Evolutionary conservation across 2,888 invertebrate species (phyloP).

Genomic region (Caenorhabditis uteleia): DNA sequence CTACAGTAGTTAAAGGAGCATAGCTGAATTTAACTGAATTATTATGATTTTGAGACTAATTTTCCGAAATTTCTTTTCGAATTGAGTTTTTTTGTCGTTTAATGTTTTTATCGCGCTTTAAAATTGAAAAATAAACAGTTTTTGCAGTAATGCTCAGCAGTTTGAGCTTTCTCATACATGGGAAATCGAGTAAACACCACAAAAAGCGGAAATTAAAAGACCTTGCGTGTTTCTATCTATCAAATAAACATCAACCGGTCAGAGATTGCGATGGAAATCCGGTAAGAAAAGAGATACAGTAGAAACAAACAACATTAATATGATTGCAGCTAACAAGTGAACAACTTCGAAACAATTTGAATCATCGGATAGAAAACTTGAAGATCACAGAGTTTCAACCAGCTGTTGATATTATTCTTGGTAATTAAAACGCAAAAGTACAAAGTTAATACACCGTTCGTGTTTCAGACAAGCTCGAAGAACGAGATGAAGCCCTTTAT

Average conservation of each 20-base stretch:
- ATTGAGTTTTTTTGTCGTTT: not conserved
- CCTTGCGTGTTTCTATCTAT: constrained; percentile 14
- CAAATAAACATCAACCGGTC: constrained; percentile 27
- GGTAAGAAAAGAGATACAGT: constrained; percentile 2
- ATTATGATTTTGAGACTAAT: too few species aligned
- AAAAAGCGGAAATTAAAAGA: constrained; percentile 9
- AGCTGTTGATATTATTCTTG: constrained; percentile 7
- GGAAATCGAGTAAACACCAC: constrained; percentile 5
- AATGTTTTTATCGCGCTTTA: not conserved
- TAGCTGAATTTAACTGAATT: too few species aligned
- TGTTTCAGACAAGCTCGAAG: constrained; percentile 12
- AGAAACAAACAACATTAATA: not conserved
- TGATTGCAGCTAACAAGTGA: constrained; percentile 10
- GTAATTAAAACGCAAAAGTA: constrained; percentile 3
- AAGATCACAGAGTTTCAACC: constrained; percentile 10
- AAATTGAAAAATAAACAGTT: not conserved
- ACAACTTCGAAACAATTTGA: constrained; percentile 9
- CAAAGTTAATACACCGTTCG: not conserved
- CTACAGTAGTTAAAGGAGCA: too few species aligned
- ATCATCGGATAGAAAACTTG: constrained; percentile 3
- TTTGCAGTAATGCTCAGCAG: constrained; percentile 34
- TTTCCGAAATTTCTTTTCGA: too few species aligned
- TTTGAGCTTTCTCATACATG: constrained; percentile 25
- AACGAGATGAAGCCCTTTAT: constrained; percentile 16
- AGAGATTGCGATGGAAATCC: constrained; percentile 22